phyloP scores from a whole-genome alignment of 2,797 vertebrate genomes.

The Eutrigla gurnardus region DNA sequence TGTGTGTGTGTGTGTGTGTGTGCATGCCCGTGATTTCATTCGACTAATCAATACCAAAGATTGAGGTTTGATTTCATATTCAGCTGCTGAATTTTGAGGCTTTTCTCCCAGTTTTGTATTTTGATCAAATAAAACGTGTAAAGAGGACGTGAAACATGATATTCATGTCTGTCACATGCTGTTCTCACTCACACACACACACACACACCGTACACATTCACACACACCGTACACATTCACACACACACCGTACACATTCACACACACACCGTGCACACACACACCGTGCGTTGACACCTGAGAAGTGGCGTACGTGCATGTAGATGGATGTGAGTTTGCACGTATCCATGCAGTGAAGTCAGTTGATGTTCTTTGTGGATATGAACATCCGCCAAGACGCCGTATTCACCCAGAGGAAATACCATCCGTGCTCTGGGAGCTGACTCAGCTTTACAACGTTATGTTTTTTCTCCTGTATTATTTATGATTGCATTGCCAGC shows the following conservation, averaged over 20 bases:
- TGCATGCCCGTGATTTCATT: slow-evolving; percentile 12
- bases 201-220: no score
- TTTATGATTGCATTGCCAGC: slow-evolving; percentile 62
- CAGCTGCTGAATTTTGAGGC: slow-evolving; percentile 6
- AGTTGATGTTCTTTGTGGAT: slow-evolving; percentile 4
- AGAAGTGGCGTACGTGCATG: no score
- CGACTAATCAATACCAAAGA: slow-evolving; percentile 7
- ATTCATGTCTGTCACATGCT: not conserved
- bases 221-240: no score
- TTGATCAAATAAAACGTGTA: slow-evolving; percentile 1
- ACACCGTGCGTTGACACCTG: no score
- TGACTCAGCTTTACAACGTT: slow-evolving; percentile 64
- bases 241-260: no score
- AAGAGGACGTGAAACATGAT: not conserved
- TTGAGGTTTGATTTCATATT: not conserved
- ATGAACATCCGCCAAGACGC: slow-evolving; percentile 21
- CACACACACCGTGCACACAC: no score
- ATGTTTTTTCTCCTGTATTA: slow-evolving; percentile 49
- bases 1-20: slow-evolving; percentile 11
- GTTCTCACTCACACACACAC: not conserved
- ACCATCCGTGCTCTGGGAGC: slow-evolving; percentile 46
- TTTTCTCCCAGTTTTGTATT: not conserved
- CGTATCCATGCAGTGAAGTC: slow-evolving; percentile 24
- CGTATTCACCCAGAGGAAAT: slow-evolving; percentile 47
- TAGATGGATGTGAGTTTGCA: not conserved